phyloP scores from a whole-genome alignment of 2,113 vertebrate species.

The Phrynosoma platyrhinos region DNA sequence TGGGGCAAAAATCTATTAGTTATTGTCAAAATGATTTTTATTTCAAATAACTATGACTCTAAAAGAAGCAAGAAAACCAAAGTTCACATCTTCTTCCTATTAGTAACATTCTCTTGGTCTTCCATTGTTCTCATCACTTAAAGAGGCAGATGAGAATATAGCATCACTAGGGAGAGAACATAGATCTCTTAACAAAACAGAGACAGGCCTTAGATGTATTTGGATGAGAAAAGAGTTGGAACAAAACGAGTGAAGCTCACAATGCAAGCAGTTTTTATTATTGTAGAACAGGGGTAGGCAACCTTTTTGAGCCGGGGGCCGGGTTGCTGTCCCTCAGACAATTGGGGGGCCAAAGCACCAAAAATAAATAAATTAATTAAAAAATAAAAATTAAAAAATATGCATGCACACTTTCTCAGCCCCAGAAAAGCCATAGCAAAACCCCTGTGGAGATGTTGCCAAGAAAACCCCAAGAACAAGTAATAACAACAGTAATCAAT shows the following conservation, averaged over 20 bases:
- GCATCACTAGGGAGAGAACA: too few species aligned
- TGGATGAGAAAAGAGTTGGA: neutral
- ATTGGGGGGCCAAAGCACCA: too few species aligned
- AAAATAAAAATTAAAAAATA: too few species aligned
- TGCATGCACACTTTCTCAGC: too few species aligned
- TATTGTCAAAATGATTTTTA: constrained; percentile 39
- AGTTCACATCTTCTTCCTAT: neutral
- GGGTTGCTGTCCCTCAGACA: too few species aligned
- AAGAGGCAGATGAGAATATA: neutral
- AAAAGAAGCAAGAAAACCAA: constrained; percentile 40
- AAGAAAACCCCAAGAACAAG: too few species aligned
- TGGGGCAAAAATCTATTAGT: neutral
- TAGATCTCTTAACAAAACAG: neutral
- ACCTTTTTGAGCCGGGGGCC: too few species aligned
- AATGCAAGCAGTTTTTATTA: neutral
- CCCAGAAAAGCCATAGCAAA: too few species aligned
- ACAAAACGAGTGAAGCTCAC: neutral
- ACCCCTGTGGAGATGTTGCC: too few species aligned
- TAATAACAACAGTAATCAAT: too few species aligned
- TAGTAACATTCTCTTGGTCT: neutral
- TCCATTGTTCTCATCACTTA: neutral
- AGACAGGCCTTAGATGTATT: neutral
- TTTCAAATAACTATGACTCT: constrained; percentile 42
- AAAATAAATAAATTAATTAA: too few species aligned
- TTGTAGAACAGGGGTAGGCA: too few species aligned